phyloP scores from a whole-genome alignment of 2,888 invertebrate genomes.

The Herminia tarsipennalis region DNA sequence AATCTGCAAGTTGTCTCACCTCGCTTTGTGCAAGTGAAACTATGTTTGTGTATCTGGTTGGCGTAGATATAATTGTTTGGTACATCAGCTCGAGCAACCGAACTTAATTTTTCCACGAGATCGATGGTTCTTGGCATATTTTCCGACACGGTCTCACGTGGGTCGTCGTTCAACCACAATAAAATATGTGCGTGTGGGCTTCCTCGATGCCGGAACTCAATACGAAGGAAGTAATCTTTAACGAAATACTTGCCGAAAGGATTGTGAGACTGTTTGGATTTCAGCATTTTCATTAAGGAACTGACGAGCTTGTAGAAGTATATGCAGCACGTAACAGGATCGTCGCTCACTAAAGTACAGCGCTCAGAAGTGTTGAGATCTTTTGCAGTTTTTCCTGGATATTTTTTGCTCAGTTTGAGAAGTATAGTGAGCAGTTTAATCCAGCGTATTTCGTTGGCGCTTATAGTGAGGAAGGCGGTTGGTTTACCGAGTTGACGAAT shows the following conservation, averaged over 20 bases:
- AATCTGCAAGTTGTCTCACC: conserved; percentile 49
- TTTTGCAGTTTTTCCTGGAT: conserved; percentile 20
- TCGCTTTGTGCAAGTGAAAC: conserved; percentile 44
- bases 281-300: conserved; percentile 41
- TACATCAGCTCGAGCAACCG: conserved; percentile 45
- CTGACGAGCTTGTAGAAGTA: conserved; percentile 57
- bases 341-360: conserved; percentile 41
- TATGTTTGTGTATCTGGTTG: conserved; percentile 49
- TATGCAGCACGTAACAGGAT: conserved; percentile 48
- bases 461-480: conserved; percentile 49
- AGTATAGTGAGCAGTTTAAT: conserved; percentile 49
- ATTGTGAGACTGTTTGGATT: conserved; percentile 41
- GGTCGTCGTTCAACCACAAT: conserved; percentile 60
- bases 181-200: conserved; percentile 64
- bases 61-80: conserved; percentile 44
- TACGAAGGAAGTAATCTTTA: conserved; percentile 53
- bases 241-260: conserved; percentile 48
- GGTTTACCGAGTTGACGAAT: conserved; percentile 53
- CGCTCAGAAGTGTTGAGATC: conserved; percentile 24
- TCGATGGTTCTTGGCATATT: conserved; percentile 52
- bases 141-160: conserved; percentile 49
- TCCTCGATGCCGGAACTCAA: conserved; percentile 63
- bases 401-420: conserved; percentile 46
- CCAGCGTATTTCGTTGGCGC: conserved; percentile 67
- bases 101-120: conserved; percentile 51